These are phyloP conservation scores for Hirtodrosophila trivittata DNA, from an alignment of 2,888 invertebrate genomes.

Conservation along the genomic window DNA sequence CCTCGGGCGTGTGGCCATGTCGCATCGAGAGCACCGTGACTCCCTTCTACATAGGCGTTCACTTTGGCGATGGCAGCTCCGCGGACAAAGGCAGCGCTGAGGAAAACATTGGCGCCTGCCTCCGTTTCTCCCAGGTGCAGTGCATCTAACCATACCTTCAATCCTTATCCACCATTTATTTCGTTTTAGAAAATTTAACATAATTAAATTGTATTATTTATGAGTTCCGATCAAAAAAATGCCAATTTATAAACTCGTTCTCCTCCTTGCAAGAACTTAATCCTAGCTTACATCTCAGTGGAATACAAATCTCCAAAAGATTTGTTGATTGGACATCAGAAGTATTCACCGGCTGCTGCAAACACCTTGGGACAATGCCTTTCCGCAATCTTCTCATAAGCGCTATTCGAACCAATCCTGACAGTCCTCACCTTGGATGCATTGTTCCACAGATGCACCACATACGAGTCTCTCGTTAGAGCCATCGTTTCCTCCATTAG, in stretches of 20 bases:
- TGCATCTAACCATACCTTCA: conserved; percentile 84
- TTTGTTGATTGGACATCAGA: conserved; percentile 53
- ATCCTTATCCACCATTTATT: conserved; percentile 5
- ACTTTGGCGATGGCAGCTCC: conserved; percentile 89
- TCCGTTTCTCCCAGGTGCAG: conserved; percentile 89
- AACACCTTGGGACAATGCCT: conserved; percentile 80
- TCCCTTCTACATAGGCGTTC: conserved; percentile 91
- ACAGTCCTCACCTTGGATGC: conserved; percentile 69
- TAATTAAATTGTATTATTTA: conserved; percentile 5
- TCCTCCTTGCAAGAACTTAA: no score
- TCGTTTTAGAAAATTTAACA: conserved; percentile 39
- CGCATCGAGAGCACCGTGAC: conserved; percentile 90
- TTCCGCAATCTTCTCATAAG: conserved; percentile 80
- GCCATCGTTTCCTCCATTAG: conserved; percentile 81
- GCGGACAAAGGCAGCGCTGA: conserved; percentile 88
- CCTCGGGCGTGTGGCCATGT: conserved; percentile 83
- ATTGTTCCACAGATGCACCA: conserved; percentile 82
- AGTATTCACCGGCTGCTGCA: conserved; percentile 74
- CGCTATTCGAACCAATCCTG: conserved; percentile 73
- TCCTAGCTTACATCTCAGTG: no score
- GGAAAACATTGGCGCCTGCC: conserved; percentile 92
- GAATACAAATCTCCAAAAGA: no score
- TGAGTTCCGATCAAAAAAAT: neutral
- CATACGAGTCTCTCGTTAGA: conserved; percentile 71
- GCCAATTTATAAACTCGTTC: no score